Percentiles rank a stretch among this genome's conserved stretches.
phyloP scores from a whole-genome alignment of 2,888 invertebrate species.

The Erebia aethiops region DNA sequence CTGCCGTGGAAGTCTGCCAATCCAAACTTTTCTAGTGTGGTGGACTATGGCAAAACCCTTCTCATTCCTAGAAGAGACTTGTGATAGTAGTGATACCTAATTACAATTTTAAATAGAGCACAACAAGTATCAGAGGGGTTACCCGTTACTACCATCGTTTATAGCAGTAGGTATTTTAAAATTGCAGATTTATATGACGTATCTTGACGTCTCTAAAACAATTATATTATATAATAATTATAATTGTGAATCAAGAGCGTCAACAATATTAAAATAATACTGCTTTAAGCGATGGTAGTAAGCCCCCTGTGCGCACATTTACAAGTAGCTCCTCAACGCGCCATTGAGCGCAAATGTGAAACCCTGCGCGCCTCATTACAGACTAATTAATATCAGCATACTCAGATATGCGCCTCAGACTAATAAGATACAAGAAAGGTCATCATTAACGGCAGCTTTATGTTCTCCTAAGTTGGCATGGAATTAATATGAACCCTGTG shows the following conservation, averaged over 20 bases:
- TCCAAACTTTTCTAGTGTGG: too few relatives aligned
- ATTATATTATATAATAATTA: too few relatives aligned
- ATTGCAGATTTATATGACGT: too few relatives aligned
- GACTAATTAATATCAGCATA: conserved; percentile 59
- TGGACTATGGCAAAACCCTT: too few relatives aligned
- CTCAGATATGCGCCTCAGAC: conserved; percentile 10
- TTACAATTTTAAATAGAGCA: background rate
- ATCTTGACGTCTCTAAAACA: too few relatives aligned
- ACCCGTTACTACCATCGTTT: too few relatives aligned
- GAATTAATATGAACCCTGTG: too few relatives aligned
- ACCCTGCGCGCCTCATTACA: conserved; percentile 52
- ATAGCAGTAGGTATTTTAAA: too few relatives aligned
- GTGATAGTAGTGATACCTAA: background rate
- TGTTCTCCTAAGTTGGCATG: background rate
- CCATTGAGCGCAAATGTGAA: conserved; percentile 48
- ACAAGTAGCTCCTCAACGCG: conserved; percentile 47
- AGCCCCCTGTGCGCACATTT: conserved; percentile 33
- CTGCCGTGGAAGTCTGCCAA: too few relatives aligned
- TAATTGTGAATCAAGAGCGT: too few relatives aligned
- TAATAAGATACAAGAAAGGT: background rate
- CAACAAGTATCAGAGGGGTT: background rate
- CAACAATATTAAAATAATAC: too few relatives aligned
- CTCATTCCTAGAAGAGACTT: too few relatives aligned
- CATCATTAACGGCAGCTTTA: background rate
- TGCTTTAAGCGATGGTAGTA: background rate